Base-by-base conservation (phyloP, 1,140 invertebrate species). In the Zaprionus capensis region DNA sequence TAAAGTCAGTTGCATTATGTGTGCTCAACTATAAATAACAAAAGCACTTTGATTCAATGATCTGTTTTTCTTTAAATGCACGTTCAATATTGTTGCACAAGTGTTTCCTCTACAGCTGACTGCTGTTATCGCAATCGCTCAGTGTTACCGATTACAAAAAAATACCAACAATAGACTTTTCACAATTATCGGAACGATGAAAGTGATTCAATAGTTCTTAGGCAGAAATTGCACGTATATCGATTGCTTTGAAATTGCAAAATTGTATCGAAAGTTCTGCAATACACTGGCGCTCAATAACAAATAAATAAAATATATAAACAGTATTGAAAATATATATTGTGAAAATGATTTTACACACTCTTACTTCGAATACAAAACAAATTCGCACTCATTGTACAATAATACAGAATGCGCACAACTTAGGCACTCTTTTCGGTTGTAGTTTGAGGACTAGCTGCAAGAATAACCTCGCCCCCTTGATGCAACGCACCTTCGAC, bases 401-500 rank as follows among this genome's bases (percentile, higher is more conserved):
- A 20, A 22, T 49, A 49, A 12, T 24, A 24, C 46, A 51, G 4
- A 46, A 9, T 22, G 17, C 20, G 31, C 17, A 31, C 20, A 58
- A 12, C 20, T 59, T 70, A 68, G 36, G 71, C 57, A 59, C 22
- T 69, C 61, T 20, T 44, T 22, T 75, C 66, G 17, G 36, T 5
- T 31, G 56, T 58, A 2, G 70, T 58, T 44, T 36, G 38, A 1
- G 72, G 38, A 41, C 11, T 63, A 4, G 61, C 55, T 12, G 65
- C 24, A 14, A 64, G 72, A 1, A 64, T 11, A 1, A 15, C 28
- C 12, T 71, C 44, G 38, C 20, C 44, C 15, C 26, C 44, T 12
- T 58, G 31, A 46, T 71, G 55, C 24, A 76, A 36, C 6, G 61
- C 53, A 24, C 93, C 91, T 69, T 97, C 96, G 41, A 95, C 85